These are phyloP conservation scores for Psophia crepitans DNA, from an alignment of 2,113 vertebrate genomes.

Conservation along the genomic window DNA sequence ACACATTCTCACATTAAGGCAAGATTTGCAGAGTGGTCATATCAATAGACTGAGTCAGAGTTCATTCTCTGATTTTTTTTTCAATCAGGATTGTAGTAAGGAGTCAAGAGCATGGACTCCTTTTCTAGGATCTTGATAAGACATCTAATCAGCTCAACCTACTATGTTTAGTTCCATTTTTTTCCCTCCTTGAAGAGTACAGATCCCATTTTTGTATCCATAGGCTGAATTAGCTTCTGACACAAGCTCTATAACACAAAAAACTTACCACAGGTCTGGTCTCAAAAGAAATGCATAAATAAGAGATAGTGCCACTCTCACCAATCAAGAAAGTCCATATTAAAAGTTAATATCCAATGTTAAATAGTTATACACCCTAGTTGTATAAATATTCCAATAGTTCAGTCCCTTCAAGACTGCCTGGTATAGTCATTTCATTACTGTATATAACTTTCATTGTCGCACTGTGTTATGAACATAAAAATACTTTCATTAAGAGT, in stretches of 20 bases:
- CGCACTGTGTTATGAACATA: not conserved
- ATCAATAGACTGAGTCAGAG: not conserved
- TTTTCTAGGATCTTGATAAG: not conserved
- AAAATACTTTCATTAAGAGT: constrained; percentile 14
- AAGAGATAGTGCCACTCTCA: not conserved
- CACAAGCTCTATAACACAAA: not conserved
- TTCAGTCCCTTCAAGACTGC: not conserved
- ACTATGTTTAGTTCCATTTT: not conserved
- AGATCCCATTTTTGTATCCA: not conserved
- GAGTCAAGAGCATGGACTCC: not conserved
- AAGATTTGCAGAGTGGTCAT: not conserved
- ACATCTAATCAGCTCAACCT: not conserved
- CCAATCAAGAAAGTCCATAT: not conserved
- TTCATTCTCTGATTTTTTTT: not conserved
- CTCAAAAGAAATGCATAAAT: not conserved
- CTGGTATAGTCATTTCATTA: not conserved
- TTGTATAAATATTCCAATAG: not conserved
- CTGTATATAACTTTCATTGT: not conserved
- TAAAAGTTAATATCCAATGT: not conserved
- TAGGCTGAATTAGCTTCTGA: not conserved
- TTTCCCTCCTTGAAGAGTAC: not conserved
- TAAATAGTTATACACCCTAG: not conserved
- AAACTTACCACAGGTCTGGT: not conserved
- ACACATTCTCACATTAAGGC: not conserved
- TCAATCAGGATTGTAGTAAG: not conserved